Evolutionary conservation across 35 echinoderm and acorn worm species (phyloP), one percentile per base, ranked within the genome.

Genomic region (Heliocidaris tuberculata): DNA sequence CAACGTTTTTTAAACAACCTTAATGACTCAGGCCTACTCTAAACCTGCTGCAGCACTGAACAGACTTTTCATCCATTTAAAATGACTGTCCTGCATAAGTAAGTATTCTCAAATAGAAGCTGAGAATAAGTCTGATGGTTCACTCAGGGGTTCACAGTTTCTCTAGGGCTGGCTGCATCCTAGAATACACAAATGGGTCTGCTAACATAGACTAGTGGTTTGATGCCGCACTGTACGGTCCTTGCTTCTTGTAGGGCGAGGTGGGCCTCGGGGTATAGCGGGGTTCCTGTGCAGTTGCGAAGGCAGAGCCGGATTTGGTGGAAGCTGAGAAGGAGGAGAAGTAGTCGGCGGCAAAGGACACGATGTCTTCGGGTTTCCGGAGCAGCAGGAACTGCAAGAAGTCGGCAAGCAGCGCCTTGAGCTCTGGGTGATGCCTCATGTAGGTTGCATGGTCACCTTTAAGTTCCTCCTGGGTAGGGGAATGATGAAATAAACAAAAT

Each of bases 361-460:
- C 98, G 0, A 99, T 96, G 50, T 99, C 95, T 31, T 99, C 98
- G 15, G 98, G 98, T 91, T 99, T 99, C 47, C 98, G 87, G 52
- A 99, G 95, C 32, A 99, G 97, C 17, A 99, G 97, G 60, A 99
- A 99, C 93, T 99, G 98, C 6, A 99, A 88, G 88, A 99, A 99
- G 94, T 99, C 98, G 27, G 98, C 98, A 2, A 99, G 96, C 2
- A 99, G 97, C 2, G 98, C 98, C 92, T 99, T 99, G 19, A 99
- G 95, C 88, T 99, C 98, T 59, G 98, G 98, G 50, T 99, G 98
- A 54, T 95, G 97, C 88, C 94, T 95, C 98, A 99, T 99, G 94
- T 99, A 99, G 13, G 97, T 97, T 15, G 98, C 98, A 94, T 99
- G 98, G 95, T 99, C 98, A 1, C 98, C 98, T 86, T 99, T 99